Base-by-base conservation (phyloP, 2,888 invertebrate genomes). In the Argyra leucocephala region DNA sequence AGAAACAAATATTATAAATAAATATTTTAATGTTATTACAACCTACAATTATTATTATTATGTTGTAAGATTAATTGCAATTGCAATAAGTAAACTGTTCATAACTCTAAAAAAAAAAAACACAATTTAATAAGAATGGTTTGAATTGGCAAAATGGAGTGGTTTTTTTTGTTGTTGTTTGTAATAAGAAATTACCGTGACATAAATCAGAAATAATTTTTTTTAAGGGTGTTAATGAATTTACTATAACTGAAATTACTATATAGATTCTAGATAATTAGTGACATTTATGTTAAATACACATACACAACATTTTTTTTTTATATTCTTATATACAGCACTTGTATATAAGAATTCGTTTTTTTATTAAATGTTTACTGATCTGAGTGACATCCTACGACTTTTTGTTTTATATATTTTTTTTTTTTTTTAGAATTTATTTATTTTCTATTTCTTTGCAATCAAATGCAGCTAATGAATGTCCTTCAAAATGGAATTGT, bases 151-250 rank as follows among this genome's bases (percentile, higher is more conserved):
- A 31, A 31, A 6, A 31, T 7, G 7, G 4, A 26, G 26, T 26
- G 9, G 26, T 31, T 31, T 31, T 31, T 31, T 31, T 6, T 31
- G 31, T 2, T 31, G 9, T 48, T 48, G 2, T 48, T 48, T 48
- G 48, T 2, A 48, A 48, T n/a, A 48, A 18, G 6, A 48, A 48
- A 15, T 48, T 37, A 37, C 15, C 15, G n/a, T 15, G 15, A 48
- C 48, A 48, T 48, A 48, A 48, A 48, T 48, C 48, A 48, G n/a
- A n/a, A n/a, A n/a, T 48, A 48, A 48, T 18, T 48, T n/a, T n/a
- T n/a, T n/a, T 18, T 18, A 48, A 48, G 48, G 48, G 48, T 48
- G 48, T 48, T 48, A 48, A 48, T 37, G 37, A 37, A 37, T 37
- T 37, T 9, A 37, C 5, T 26, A 6, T 26, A 7, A 26, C 4